Evolutionary conservation across 2,797 vertebrate genomes (phyloP).

Genomic region (Cyprinella venusta): DNA sequence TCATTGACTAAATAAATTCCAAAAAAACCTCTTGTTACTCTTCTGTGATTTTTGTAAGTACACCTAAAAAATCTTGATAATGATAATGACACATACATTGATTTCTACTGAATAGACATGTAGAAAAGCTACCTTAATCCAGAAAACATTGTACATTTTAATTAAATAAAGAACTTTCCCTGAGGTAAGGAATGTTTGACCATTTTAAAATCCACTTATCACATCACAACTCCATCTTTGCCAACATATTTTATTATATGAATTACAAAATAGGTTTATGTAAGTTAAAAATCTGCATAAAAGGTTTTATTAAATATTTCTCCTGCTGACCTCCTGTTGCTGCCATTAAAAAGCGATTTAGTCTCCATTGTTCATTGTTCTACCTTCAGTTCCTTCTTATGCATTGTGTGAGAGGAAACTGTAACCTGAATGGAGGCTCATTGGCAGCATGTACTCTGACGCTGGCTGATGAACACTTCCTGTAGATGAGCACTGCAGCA

Average conservation of each 20-base stretch:
- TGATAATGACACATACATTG: background rate
- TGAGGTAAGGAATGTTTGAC: background rate
- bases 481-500: conserved; percentile 50
- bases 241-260: background rate
- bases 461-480: conserved; percentile 56
- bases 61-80: background rate
- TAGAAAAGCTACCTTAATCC: background rate
- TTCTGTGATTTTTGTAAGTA: background rate
- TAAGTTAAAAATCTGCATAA: background rate
- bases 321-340: background rate
- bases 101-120: background rate
- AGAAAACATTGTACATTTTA: background rate
- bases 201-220: background rate
- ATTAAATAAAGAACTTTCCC: background rate
- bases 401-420: conserved; percentile 40
- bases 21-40: background rate
- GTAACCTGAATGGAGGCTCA: conserved; percentile 36
- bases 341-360: background rate
- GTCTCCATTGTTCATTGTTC: background rate
- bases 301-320: background rate
- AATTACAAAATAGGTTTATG: background rate
- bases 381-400: background rate
- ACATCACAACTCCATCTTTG: background rate
- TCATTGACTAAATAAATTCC: background rate
- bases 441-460: conserved; percentile 52